Evolutionary conservation across 2,113 vertebrate genomes (phyloP).

Genomic region (Rhombomys opimus): DNA sequence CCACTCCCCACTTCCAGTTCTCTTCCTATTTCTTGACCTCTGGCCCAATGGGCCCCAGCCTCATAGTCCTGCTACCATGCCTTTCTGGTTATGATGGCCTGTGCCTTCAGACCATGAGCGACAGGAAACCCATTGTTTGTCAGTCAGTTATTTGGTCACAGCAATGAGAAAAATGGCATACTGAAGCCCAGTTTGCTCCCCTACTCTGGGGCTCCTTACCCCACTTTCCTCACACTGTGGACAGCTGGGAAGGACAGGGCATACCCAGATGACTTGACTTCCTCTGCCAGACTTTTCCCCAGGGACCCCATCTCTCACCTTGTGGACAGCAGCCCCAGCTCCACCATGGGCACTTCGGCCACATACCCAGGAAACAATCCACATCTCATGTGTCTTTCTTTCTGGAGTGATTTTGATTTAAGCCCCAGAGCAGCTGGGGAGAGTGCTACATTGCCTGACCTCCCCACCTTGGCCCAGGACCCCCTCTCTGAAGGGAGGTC

Average conservation of each 20-base stretch:
- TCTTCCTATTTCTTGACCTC: neutral
- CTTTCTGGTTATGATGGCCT: neutral
- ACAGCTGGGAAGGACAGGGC: neutral
- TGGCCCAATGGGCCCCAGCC: neutral
- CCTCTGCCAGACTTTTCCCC: neutral
- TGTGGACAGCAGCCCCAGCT: neutral
- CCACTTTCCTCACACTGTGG: fast-evolving
- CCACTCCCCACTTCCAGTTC: neutral
- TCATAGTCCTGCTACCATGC: neutral
- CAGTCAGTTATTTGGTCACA: neutral
- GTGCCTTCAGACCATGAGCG: neutral
- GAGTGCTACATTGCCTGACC: neutral
- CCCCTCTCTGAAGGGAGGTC: neutral
- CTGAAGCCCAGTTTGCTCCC: neutral
- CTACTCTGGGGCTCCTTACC: neutral
- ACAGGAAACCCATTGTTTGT: too few species aligned
- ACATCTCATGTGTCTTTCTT: neutral
- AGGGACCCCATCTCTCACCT: neutral
- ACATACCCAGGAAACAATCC: too few species aligned
- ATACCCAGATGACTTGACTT: neutral
- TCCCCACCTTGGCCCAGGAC: neutral
- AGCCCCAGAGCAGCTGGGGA: neutral
- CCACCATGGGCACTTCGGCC: neutral
- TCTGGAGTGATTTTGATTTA: slow-evolving; percentile 43
- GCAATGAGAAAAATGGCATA: neutral